Base-by-base conservation (phyloP, 2,888 invertebrate species). In the Noctuana brunneofusca region DNA sequence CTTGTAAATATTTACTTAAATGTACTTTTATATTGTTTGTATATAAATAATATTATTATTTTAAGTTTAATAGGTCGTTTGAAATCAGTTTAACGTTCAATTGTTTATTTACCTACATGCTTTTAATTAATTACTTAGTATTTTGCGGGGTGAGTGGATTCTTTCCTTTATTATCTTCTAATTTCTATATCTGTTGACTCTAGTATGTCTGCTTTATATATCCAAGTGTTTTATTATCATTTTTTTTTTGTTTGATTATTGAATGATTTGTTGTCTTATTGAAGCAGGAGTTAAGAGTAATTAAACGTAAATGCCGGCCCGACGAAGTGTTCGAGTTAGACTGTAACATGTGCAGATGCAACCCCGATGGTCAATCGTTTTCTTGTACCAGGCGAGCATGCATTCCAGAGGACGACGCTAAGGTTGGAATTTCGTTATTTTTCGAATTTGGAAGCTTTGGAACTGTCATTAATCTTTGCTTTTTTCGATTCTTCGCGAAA, bases 311-410 rank as follows among this genome's bases (percentile, higher is more conserved):
- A 22, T 93, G 93, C 73, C 87, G 85, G 0, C 93, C 93, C 0
- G 83, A 89, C 55, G 92, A 93, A 70, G 87, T 91, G 4, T 93
- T 93, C 70, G 89, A 89, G 68, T 63, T 92, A 64, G 93, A 93
- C 59, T 93, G 93, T 78, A 93, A 93, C 71, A 92, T 87, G 74
- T 94, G 94, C 71, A 86, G 89, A 14, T 94, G 93, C 71, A 92
- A 92, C 63, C 75, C 84, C n/a, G 92, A 93, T 55, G 92, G 93
- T 8, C 83, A 85, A 52, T 92, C 92, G 0, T 93, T 87, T 69
- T 85, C 89, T 38, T 93, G 93, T 72, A 93, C 93, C 0, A 82
- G 92, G 64, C 79, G 89, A 52, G 84, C 85, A 22, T 93, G 92
- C 64, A 65, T 78, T 22, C 78, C 85, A 16, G 78, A 76, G 53